Conservation (phyloP, 1,140 invertebrate genomes). For the Drosophila kohkoa region DNA sequence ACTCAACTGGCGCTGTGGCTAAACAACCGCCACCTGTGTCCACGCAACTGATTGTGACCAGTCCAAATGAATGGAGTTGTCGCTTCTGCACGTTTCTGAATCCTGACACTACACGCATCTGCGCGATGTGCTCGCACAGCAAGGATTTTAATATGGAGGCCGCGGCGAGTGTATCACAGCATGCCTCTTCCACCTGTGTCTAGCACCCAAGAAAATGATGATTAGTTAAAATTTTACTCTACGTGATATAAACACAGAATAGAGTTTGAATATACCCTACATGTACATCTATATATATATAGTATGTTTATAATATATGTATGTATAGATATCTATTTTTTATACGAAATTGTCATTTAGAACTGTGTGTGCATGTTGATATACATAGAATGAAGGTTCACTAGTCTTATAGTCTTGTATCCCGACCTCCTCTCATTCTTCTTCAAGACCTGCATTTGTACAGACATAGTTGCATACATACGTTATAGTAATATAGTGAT, state of each 20-base stretch:
- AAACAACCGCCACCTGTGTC: constrained; percentile 66
- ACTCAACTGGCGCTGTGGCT: constrained; percentile 53
- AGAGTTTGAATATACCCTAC: constrained; percentile 44
- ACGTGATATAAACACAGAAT: constrained; percentile 54
- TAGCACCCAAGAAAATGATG: constrained; percentile 41
- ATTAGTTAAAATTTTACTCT: constrained; percentile 37
- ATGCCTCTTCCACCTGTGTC: constrained; percentile 78
- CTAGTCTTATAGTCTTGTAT: constrained; percentile 42
- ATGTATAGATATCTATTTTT: constrained; percentile 50
- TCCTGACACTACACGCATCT: constrained; percentile 86
- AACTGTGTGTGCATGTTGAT: constrained; percentile 49
- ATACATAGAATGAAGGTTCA: constrained; percentile 29
- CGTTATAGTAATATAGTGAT: constrained; percentile 53
- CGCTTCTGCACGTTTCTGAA: constrained; percentile 90
- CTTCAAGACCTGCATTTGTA: constrained; percentile 27
- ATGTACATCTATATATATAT: constrained; percentile 22
- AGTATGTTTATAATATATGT: constrained; percentile 9
- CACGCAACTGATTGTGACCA: constrained; percentile 72
- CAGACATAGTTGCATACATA: constrained; percentile 11
- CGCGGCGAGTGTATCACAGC: constrained; percentile 64
- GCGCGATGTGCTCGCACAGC: constrained; percentile 90
- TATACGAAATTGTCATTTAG: constrained; percentile 49
- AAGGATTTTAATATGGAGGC: constrained; percentile 80
- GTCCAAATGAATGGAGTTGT: constrained; percentile 88
- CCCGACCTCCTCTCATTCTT: neutral